Percentiles rank a stretch among this genome's conserved stretches.
Evolutionary conservation across 2,113 vertebrate species (phyloP).

Genomic region (Mirounga angustirostris): DNA sequence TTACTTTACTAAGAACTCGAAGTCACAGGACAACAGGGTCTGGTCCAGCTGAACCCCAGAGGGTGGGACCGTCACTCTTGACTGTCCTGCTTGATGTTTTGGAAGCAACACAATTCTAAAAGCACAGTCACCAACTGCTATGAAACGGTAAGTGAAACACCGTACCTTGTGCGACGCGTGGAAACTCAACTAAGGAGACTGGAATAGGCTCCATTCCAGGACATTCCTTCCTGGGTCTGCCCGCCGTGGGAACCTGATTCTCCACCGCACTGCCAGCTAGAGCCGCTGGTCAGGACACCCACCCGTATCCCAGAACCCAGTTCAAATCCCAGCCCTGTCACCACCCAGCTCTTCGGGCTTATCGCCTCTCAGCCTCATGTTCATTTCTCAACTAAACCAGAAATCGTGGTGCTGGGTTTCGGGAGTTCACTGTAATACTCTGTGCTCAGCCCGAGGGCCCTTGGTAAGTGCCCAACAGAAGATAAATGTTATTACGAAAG

Average conservation of each 20-base stretch:
- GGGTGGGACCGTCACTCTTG: fast-evolving
- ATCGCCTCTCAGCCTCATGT: no score
- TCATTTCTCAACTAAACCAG: not conserved
- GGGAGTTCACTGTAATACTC: not conserved
- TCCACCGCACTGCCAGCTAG: not conserved
- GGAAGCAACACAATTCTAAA: not conserved
- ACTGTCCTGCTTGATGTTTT: not conserved
- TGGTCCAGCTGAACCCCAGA: not conserved
- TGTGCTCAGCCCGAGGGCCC: not conserved
- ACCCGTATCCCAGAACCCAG: not conserved
- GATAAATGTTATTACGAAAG: not conserved
- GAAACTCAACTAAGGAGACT: not conserved
- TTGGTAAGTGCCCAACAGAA: not conserved
- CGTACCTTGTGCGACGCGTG: fast-evolving
- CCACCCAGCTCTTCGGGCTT: not conserved
- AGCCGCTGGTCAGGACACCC: not conserved
- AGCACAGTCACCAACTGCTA: not conserved
- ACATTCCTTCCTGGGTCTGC: not conserved
- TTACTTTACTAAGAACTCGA: no score
- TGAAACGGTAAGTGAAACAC: not conserved
- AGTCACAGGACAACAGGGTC: fast-evolving
- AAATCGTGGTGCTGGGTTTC: not conserved
- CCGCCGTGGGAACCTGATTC: not conserved
- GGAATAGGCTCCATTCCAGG: fast-evolving
- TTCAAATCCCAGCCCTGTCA: not conserved